Percentiles rank a stretch among this genome's conserved stretches.
These are phyloP conservation scores for Cottus gobio DNA, from an alignment of 2,113 vertebrate genomes.

Conservation along the genomic window DNA sequence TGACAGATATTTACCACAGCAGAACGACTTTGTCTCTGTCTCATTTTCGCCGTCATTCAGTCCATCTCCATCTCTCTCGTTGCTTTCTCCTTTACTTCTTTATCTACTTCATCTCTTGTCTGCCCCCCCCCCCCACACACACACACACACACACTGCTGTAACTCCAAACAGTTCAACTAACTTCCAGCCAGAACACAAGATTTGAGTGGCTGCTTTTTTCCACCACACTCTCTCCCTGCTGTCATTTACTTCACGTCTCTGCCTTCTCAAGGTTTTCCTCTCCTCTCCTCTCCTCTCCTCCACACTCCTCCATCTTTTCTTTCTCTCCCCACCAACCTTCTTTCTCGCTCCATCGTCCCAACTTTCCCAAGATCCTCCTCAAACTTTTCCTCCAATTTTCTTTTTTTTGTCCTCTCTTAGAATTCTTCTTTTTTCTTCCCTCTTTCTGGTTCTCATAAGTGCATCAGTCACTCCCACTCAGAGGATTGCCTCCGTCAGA, in stretches of 20 bases:
- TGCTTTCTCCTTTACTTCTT: slow-evolving; percentile 10
- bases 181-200: slow-evolving; percentile 15
- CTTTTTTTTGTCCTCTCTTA: slow-evolving; percentile 36
- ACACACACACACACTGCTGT: neutral
- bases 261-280: slow-evolving; percentile 44
- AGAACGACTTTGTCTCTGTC: slow-evolving; percentile 49
- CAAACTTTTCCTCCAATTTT: slow-evolving; percentile 47
- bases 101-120: neutral
- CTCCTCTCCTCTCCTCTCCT: neutral
- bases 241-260: slow-evolving; percentile 17
- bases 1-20: slow-evolving; percentile 62
- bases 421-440: slow-evolving; percentile 36
- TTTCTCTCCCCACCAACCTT: slow-evolving; percentile 1
- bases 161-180: neutral
- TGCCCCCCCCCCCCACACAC: neutral
- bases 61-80: slow-evolving; percentile 20
- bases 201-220: slow-evolving; percentile 19
- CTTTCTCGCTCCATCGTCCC: slow-evolving; percentile 12
- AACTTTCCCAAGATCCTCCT: slow-evolving; percentile 49
- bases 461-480: slow-evolving; percentile 57
- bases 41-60: slow-evolving; percentile 18
- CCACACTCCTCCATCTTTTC: neutral
- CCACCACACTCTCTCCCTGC: neutral
- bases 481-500: slow-evolving; percentile 38
- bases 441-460: slow-evolving; percentile 53